Evolutionary conservation across 2,888 invertebrate genomes (phyloP), one percentile per base, ranked within the genome.

Genomic region (Perithous albicinctus): DNA sequence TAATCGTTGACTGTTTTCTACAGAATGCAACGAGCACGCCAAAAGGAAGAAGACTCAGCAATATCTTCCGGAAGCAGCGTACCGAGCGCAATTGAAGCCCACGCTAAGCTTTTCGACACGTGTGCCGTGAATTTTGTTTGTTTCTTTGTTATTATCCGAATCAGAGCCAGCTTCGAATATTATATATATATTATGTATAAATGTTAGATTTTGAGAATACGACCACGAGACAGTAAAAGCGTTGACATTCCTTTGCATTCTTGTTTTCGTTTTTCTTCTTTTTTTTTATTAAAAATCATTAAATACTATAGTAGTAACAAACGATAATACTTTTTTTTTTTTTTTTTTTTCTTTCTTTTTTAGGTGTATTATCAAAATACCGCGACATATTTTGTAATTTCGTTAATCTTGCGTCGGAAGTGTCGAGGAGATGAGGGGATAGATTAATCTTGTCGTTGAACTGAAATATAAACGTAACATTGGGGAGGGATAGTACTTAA

Each of bases 51-150:
- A 84, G 89, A 76, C 86, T 90, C 56, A 91, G 91, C 77, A 89
- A 82, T 75, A 89, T 90, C 63, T 90, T 91, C 67, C 87, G 89
- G 6, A 91, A 89, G 82, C 82, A 86, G 74, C 85, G 88, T 8
- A 63, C 63, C n/a, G 81, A 81, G 8, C 73, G 81, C 18, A 82
- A 85, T 67, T 78, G 46, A 79, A 23, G 1, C n/a, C 29, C 54
- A 26, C n/a, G n/a, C 12, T 3, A 54, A 26, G 10, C 51, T 23
- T 23, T 23, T n/a, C n/a, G 23, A 51, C 20, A 51, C 20, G 51
- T 51, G 51, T 10, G 54, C 26, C 23, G 23, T 23, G 54, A 56
- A 26, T n/a, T n/a, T 29, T 29, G 29, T 12, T 29, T 56, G 1
- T 59, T 29, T 32, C 20, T 51, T 48, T 8, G 56, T 59, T 32